Evolutionary conservation across 2,113 vertebrate genomes (phyloP), one percentile per base, ranked within the genome.

Genomic region (Cyrtonyx montezumae): DNA sequence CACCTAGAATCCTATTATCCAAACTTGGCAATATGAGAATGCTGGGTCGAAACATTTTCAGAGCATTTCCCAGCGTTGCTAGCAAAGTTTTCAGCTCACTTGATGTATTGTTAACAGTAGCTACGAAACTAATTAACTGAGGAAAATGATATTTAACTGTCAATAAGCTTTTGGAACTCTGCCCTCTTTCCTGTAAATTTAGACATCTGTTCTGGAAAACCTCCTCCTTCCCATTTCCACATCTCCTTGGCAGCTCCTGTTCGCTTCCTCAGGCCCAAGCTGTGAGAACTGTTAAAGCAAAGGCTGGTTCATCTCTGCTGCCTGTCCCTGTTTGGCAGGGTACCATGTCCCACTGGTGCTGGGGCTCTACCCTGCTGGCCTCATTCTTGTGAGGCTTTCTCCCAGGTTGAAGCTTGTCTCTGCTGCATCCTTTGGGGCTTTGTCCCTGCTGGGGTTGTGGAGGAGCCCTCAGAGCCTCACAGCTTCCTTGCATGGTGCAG

Each of bases 91-190:
- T 77, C 76, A 80, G 79, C 69, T 94, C 61, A 40, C 56, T 94
- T 96, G 89, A 87, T 92, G 46, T 83, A 95, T 61, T 87, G 89
- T 90, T 92, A 95, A 78, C 83, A 78, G 87, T 45, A 90, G 91
- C 95, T 83, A 94, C 92, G 82, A 94, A 96, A 92, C 84, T 92
- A 96, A 95, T 96, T 94, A 96, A 86, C 91, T 91, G 87, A 88
- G 79, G 95, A 94, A 66, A 94, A 94, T 93, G 68, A 84, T 90
- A 92, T 90, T 95, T 95, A 91, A 92, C 91, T 94, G 94, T 94
- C 93, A 92, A 91, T 96, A 96, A 94, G 94, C 79, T 65, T 91
- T 91, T 92, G 94, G 90, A 90, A 75, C 65, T 88, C 89, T 94
- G 79, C 91, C 87, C 25, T 94, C 46, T 70, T 92, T 65, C 51